Evolutionary conservation across 2,888 invertebrate species (phyloP).

Genomic region (Trissonchulus latispiculum): DNA sequence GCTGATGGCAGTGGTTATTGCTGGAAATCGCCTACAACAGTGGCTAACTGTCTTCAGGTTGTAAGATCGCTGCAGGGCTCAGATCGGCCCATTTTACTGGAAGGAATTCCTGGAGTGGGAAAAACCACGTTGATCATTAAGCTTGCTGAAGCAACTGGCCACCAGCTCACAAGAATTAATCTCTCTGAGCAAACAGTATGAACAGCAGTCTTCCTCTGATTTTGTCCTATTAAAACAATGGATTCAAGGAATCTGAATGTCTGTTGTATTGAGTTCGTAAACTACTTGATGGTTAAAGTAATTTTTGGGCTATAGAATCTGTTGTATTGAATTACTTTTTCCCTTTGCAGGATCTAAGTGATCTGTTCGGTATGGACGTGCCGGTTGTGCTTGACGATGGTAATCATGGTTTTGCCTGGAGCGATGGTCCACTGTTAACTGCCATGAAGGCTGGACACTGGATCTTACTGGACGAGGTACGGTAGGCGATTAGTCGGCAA

Average conservation of each 20-base stretch:
- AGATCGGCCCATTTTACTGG: slow-evolving; percentile 72
- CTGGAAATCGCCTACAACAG: slow-evolving; percentile 46
- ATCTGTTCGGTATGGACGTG: slow-evolving; percentile 93
- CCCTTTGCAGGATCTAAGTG: slow-evolving; percentile 68
- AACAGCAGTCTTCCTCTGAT: slow-evolving; percentile 28
- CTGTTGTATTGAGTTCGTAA: too few relatives aligned
- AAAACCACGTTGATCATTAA: slow-evolving; percentile 90
- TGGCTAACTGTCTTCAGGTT: slow-evolving; percentile 68
- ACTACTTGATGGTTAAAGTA: too few relatives aligned
- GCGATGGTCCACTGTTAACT: slow-evolving; percentile 84
- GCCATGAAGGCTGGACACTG: slow-evolving; percentile 86
- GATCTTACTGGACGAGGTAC: slow-evolving; percentile 90
- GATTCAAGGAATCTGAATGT: too few relatives aligned
- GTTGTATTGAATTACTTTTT: slow-evolving; percentile 5
- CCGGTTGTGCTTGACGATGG: slow-evolving; percentile 72
- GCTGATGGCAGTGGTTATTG: too few relatives aligned
- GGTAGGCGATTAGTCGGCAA: too few relatives aligned
- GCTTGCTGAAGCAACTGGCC: slow-evolving; percentile 69
- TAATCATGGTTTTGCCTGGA: slow-evolving; percentile 78
- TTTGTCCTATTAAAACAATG: too few relatives aligned
- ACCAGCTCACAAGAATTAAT: slow-evolving; percentile 80
- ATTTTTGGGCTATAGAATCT: too few relatives aligned
- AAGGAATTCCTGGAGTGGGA: slow-evolving; percentile 90
- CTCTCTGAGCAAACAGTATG: slow-evolving; percentile 92
- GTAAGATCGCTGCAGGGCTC: slow-evolving; percentile 71